Percentiles rank a stretch among this genome's conserved stretches.
These are phyloP conservation scores for Alloplasta piceator DNA, from an alignment of 2,888 invertebrate species.

Conservation along the genomic window DNA sequence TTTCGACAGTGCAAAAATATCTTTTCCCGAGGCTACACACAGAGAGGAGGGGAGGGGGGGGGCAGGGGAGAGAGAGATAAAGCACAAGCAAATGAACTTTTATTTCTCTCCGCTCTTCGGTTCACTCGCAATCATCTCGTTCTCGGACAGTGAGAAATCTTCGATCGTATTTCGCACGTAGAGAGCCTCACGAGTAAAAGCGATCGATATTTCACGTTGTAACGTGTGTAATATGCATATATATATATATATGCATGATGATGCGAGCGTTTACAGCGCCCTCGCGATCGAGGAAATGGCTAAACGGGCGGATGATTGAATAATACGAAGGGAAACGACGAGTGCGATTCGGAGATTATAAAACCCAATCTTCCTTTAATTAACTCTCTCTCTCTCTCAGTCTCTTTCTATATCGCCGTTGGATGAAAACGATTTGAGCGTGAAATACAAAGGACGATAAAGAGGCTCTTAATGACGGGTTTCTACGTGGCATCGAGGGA, in stretches of 20 bases:
- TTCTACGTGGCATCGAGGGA: conserved; percentile 62
- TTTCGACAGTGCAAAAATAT: conserved; percentile 57
- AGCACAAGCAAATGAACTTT: conserved; percentile 56
- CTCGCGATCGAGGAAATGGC: conserved; percentile 60
- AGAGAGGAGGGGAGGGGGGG: not conserved
- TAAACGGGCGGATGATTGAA: conserved; percentile 55
- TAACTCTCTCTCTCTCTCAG: conserved; percentile 9
- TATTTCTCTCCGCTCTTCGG: conserved; percentile 11
- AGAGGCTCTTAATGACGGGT: conserved; percentile 56
- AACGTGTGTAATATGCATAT: conserved; percentile 13
- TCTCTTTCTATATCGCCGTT: conserved; percentile 10
- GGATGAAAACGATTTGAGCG: conserved; percentile 19
- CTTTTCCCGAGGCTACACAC: conserved; percentile 41
- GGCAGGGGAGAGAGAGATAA: not conserved
- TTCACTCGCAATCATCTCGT: conserved; percentile 25
- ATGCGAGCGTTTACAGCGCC: conserved; percentile 45
- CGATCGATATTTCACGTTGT: conserved; percentile 59
- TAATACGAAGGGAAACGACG: conserved; percentile 44
- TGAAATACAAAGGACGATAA: not conserved
- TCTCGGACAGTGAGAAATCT: conserved; percentile 53
- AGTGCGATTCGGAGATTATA: conserved; percentile 36
- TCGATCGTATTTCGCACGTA: conserved; percentile 62
- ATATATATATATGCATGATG: not conserved
- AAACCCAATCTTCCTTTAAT: conserved; percentile 32
- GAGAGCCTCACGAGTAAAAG: conserved; percentile 44